Evolutionary conservation across 2,113 vertebrate genomes (phyloP).

Genomic region (Clarias batrachus): DNA sequence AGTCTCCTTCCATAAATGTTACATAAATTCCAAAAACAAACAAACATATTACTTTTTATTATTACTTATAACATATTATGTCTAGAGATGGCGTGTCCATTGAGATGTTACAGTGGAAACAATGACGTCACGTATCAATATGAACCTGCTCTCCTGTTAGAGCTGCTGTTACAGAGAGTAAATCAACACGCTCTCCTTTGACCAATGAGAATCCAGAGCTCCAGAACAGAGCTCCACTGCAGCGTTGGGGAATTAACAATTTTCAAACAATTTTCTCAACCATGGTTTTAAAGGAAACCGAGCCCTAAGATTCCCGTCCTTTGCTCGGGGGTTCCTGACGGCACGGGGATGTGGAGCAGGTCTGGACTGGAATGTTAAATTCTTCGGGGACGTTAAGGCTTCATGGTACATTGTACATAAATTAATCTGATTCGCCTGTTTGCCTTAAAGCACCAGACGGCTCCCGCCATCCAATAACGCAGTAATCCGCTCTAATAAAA

Average conservation of each 20-base stretch:
- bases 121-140: background rate
- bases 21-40: background rate
- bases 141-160: background rate
- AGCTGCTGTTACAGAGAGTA: background rate
- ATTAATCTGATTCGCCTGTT: conserved; percentile 26
- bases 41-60: background rate
- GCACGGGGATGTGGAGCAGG: too few relatives aligned
- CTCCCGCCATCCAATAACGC: conserved; percentile 21
- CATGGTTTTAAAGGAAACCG: background rate
- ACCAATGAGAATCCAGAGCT: background rate
- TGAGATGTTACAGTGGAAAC: background rate
- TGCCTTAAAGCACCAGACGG: conserved; percentile 24
- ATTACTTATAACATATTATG: too few relatives aligned
- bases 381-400: background rate
- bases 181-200: background rate
- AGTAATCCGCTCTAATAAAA: conserved; percentile 27
- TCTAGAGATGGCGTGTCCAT: background rate
- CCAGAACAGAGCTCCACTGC: background rate
- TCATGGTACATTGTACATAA: conserved; percentile 26
- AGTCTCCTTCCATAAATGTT: background rate
- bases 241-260: background rate
- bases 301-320: too few relatives aligned
- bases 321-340: background rate
- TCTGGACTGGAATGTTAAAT: conserved; percentile 23
- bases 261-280: background rate